Evolutionary conservation across 1,140 invertebrate species (phyloP), one percentile per base, ranked within the genome.

Genomic region (Eumeta japonica): DNA sequence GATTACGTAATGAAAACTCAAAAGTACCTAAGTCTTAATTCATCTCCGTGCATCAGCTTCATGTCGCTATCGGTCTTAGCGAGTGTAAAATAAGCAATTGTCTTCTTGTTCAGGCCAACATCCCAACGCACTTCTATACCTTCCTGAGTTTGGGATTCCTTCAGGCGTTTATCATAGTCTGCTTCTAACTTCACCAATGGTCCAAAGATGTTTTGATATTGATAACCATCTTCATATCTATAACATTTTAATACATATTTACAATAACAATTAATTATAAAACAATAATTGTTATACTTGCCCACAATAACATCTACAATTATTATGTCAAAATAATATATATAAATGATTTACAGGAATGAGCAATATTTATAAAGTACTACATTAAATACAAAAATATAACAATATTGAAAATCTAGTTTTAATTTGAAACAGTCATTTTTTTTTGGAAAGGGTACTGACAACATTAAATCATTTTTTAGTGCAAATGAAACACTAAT

Each of bases 1-100:
- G 11, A 31, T 31, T 31, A 12, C 5, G 5, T 31, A 12, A 31
- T 32, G 13, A 31, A 37, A 29, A 11, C 10, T 12, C 10, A 16
- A 10, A 20, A 10, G 38, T 47, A 74, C 71, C 71, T 70, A 18
- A 99, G 75, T 43, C 92, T 81, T 13, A 99, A 68, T 72, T 99
- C 97, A 80, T 99, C 97, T 12, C 97, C 97, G 59, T 97, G 95
- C 96, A 99, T 99, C n/a, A 99, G 70, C 66, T 97, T 93, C 90
- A 98, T 96, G 58, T 97, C 95, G 48, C 94, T 92, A 58, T 98
- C 94, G 7, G 94, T 96, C 72, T 97, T 97, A 0, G 95, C 92
- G n/a, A 99, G 76, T 48, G 92, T 92, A 55, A 99, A 99, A 70
- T 95, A 96, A 0, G 97, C 96, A 37, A 96, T 96, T 0, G 89